Conservation (phyloP, 2,888 invertebrate genomes). For the Syrphus vitripennis region DNA sequence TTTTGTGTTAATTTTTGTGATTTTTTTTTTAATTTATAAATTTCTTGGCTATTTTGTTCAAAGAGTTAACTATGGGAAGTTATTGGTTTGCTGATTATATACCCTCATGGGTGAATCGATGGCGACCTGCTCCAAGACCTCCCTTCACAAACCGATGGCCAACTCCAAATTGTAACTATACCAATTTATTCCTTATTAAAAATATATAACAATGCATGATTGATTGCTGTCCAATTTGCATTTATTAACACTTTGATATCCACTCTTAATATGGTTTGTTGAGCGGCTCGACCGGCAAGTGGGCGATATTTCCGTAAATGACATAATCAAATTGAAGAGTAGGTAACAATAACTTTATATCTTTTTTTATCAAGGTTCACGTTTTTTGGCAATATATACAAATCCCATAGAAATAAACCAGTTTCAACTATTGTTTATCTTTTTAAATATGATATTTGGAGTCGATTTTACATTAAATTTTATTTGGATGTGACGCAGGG, state of each 20-base stretch:
- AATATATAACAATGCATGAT: constrained; percentile 6
- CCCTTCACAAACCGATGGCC: constrained; percentile 45
- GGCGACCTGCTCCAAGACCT: constrained; percentile 74
- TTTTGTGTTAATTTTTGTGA: background rate
- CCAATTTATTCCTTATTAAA: background rate
- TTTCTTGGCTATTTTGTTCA: background rate
- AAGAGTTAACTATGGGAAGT: constrained; percentile 40
- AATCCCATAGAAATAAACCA: background rate
- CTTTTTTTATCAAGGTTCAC: background rate
- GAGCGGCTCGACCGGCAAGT: constrained; percentile 14
- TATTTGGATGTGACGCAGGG: constrained; percentile 11
- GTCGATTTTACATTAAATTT: background rate
- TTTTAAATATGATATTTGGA: background rate
- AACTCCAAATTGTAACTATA: constrained; percentile 47
- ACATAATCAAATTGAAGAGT: constrained; percentile 16
- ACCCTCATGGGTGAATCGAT: constrained; percentile 78
- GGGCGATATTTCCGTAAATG: constrained; percentile 41
- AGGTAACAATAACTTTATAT: constrained; percentile 9
- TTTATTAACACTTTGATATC: background rate
- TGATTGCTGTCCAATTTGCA: background rate
- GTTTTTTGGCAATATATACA: background rate
- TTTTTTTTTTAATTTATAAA: constrained; percentile 42
- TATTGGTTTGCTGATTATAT: constrained; percentile 77
- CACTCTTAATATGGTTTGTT: background rate
- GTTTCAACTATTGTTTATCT: constrained; percentile 19